A percentile compares a stretch with the other conserved stretches of the same genome.
These are phyloP conservation scores for Siniperca knerii DNA, from an alignment of 2,113 vertebrate genomes.

Conservation along the genomic window DNA sequence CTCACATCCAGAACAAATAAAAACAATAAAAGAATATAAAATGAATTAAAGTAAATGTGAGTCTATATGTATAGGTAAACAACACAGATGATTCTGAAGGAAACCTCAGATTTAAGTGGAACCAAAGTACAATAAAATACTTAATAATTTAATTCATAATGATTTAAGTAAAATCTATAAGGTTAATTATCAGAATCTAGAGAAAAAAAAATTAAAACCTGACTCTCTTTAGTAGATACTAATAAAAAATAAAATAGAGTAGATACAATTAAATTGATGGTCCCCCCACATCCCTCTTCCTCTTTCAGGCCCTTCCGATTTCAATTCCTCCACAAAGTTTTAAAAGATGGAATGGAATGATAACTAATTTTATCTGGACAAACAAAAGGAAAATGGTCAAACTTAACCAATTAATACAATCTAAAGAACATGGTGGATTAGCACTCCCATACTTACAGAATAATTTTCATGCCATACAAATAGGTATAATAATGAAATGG, in stretches of 20 bases:
- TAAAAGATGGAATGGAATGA: not conserved
- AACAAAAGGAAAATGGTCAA: not conserved
- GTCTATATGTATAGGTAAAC: too few species aligned
- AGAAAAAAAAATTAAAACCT: not conserved
- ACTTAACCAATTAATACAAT: not conserved
- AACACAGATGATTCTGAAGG: too few species aligned
- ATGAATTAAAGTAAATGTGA: too few species aligned
- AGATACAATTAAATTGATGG: not conserved
- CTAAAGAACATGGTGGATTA: not conserved
- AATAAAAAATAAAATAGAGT: not conserved
- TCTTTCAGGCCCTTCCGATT: too few species aligned
- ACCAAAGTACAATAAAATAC: too few species aligned
- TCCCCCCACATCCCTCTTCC: too few species aligned
- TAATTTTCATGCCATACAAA: not conserved
- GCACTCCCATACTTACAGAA: not conserved
- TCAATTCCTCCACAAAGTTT: not conserved
- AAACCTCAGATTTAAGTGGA: too few species aligned
- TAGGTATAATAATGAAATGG: not conserved
- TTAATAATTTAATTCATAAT: too few species aligned
- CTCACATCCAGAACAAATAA: too few species aligned
- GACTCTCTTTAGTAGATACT: too few species aligned
- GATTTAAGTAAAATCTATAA: not conserved
- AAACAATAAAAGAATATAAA: too few species aligned
- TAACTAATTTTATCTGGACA: not conserved
- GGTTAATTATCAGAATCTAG: not conserved